phyloP scores from a whole-genome alignment of 1,140 invertebrate genomes.

The Habropoda laboriosa region DNA sequence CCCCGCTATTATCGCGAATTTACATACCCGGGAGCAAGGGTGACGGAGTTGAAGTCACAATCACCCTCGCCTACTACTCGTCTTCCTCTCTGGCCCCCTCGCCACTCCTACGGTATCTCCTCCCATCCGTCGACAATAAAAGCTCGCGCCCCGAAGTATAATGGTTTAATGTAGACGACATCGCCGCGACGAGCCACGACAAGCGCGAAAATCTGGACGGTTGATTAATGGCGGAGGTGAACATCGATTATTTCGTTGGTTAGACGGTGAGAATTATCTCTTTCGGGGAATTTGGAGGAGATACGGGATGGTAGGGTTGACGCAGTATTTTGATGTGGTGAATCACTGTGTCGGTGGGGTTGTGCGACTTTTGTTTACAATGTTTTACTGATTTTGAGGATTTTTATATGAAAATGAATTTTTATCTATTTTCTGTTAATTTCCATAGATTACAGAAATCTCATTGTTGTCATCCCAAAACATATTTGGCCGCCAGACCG shows the following conservation, averaged over 20 bases:
- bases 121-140: slow-evolving; percentile 71
- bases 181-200: slow-evolving; percentile 41
- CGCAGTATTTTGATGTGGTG: no score
- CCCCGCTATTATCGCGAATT: slow-evolving; percentile 79
- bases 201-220: slow-evolving; percentile 4
- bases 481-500: no score
- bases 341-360: no score
- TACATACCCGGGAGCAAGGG: slow-evolving; percentile 74
- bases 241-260: neutral
- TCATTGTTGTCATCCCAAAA: no score
- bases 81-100: neutral
- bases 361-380: no score
- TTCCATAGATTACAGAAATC: no score
- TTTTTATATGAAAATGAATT: no score
- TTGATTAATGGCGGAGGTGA: slow-evolving; percentile 18
- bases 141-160: slow-evolving; percentile 74
- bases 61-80: slow-evolving; percentile 3
- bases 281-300: neutral
- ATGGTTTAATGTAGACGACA: slow-evolving; percentile 80
- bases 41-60: slow-evolving; percentile 58
- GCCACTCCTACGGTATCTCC: neutral
- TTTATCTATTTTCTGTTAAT: no score
- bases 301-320: no score
- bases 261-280: neutral
- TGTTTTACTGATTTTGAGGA: no score